Evolutionary conservation across 1,140 invertebrate species (phyloP), one percentile per base, ranked within the genome.

Genomic region (Hestina assimilis): DNA sequence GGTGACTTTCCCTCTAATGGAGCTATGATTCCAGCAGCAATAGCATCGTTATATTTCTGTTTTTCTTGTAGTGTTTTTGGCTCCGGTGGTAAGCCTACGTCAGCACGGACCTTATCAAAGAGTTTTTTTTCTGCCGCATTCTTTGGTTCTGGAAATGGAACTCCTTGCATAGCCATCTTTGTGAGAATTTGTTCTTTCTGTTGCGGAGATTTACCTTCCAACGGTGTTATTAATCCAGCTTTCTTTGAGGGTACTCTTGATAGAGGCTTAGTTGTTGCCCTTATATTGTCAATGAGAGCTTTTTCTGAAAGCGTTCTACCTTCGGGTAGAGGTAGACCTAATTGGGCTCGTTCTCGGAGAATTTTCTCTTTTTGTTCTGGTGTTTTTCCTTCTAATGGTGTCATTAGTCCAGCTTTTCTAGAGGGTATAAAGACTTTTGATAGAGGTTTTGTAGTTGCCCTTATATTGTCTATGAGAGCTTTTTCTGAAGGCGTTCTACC

Each of bases 121-220:
- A 72, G 6, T 23, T 66, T 62, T 40, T 59, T 60, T 54, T 74
- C 69, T 7, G 74, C 74, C 4, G 50, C 11, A 38, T 65, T 59
- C 59, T 66, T 68, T 7, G 48, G 64, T 41, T 63, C 48, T 2
- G 72, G 69, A 5, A 76, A 33, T 3, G 71, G 73, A 17, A 68
- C 29, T 9, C 71, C 73, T 11, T 57, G 40, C 31, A 63, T 59
- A 5, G 63, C 73, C 12, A 72, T 26, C 0, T 60, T 59, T 61
- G 43, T 66, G 14, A 75, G 14, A 50, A 73, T 71, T 38, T 66
- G 68, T 55, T 75, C 64, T 57, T 65, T 71, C 46, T 78, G 59
- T 11, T 52, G 17, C 11, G 41, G 48, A 15, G 63, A 35, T 54
- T 75, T 75, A 3, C 68, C 71, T 41, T 60, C 33, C 17, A 74